These are phyloP conservation scores for Cremastinae sp. DNA, from an alignment of 2,888 invertebrate species.

Conservation along the genomic window DNA sequence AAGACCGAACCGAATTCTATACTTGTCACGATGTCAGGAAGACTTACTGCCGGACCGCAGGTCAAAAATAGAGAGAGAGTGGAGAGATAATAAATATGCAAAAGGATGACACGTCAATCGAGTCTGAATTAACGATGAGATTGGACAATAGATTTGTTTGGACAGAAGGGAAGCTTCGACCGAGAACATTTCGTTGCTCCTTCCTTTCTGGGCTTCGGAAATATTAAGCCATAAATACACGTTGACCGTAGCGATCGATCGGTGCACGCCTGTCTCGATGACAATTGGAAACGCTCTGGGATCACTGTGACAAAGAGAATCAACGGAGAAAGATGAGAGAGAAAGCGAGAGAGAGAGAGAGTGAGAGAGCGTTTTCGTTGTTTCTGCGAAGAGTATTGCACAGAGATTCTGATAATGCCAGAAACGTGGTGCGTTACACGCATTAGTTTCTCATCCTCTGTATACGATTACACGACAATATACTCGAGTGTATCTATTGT, in stretches of 20 bases:
- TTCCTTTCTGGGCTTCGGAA: slow-evolving; percentile 40
- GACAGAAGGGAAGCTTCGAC: slow-evolving; percentile 20
- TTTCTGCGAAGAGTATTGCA: slow-evolving; percentile 19
- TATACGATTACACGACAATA: slow-evolving; percentile 2
- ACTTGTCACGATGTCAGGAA: too few relatives aligned
- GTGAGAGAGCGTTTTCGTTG: slow-evolving; percentile 14
- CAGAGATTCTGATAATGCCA: slow-evolving; percentile 53
- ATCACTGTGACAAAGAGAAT: slow-evolving; percentile 35
- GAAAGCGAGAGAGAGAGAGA: slow-evolving; percentile 35
- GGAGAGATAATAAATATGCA: slow-evolving; percentile 12
- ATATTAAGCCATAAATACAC: slow-evolving; percentile 59
- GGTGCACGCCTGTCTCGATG: slow-evolving; percentile 45
- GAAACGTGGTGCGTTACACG: slow-evolving; percentile 55
- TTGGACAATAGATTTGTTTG: slow-evolving; percentile 38
- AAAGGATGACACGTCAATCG: slow-evolving; percentile 16
- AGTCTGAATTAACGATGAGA: slow-evolving; percentile 36
- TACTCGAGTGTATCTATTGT: neutral
- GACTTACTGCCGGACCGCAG: neutral
- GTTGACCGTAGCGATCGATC: slow-evolving; percentile 55
- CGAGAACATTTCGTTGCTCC: slow-evolving; percentile 31
- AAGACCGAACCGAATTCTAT: too few relatives aligned
- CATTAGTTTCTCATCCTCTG: slow-evolving; percentile 48
- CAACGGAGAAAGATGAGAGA: too few relatives aligned
- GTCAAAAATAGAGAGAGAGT: slow-evolving; percentile 4
- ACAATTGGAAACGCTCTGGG: slow-evolving; percentile 55